A percentile compares a stretch with the other conserved stretches of the same genome.
Conservation (phyloP, 2,113 vertebrate genomes). For the Ptilonorhynchus violaceus region DNA sequence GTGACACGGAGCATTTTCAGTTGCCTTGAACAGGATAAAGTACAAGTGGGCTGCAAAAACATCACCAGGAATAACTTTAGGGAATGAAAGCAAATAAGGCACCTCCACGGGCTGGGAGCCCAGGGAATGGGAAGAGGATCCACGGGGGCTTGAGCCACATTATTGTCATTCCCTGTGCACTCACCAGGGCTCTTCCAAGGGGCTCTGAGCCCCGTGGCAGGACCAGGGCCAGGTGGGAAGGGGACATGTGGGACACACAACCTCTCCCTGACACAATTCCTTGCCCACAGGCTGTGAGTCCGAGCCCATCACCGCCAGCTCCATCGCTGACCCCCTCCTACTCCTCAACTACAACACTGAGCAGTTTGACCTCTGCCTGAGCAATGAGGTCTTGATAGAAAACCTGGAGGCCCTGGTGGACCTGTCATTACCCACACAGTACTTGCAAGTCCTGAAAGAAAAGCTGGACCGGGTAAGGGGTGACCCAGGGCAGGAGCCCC, state of each 20-base stretch:
- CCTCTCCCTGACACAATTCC: background rate
- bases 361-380: constrained; percentile 60
- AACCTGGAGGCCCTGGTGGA: constrained; percentile 45
- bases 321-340: background rate
- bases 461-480: constrained; percentile 65
- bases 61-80: background rate
- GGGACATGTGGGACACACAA: accelerated
- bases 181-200: background rate
- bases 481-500: background rate
- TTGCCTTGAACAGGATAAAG: background rate
- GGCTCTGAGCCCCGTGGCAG: background rate
- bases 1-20: accelerated
- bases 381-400: background rate
- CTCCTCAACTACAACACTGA: background rate
- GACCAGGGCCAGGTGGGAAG: background rate
- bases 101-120: accelerated
- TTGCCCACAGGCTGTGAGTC: background rate
- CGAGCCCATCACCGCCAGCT: background rate
- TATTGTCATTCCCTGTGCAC: background rate
- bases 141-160: accelerated
- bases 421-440: accelerated
- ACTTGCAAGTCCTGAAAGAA: background rate
- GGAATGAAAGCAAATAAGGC: background rate
- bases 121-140: background rate
- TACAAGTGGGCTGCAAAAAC: background rate